phyloP scores from a whole-genome alignment of 2,797 vertebrate genomes.

The Peromyscus eremicus region DNA sequence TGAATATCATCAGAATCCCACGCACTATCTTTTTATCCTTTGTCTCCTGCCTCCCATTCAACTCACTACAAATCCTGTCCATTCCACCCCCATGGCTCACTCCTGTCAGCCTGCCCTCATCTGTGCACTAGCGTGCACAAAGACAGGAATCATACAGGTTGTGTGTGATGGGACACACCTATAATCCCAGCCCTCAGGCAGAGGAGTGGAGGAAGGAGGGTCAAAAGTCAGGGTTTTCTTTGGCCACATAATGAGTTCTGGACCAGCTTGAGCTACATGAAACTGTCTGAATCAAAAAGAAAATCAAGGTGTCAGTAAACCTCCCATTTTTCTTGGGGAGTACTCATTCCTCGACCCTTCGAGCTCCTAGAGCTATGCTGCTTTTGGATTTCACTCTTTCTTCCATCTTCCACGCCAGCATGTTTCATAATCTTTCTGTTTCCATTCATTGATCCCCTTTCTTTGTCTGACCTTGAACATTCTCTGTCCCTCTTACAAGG shows the following conservation, averaged over 20 bases:
- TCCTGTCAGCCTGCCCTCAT: neutral
- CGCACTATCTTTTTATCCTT: neutral
- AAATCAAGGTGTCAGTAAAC: neutral
- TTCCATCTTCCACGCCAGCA: neutral
- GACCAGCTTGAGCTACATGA: neutral
- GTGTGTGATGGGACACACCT: neutral
- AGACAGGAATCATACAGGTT: neutral
- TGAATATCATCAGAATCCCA: neutral
- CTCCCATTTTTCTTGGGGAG: neutral
- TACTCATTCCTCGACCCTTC: neutral
- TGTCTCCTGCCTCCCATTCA: neutral
- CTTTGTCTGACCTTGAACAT: neutral
- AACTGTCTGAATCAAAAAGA: neutral
- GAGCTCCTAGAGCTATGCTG: neutral
- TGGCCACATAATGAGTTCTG: neutral
- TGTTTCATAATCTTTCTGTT: neutral
- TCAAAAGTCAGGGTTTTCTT: neutral
- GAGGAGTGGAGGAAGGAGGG: too few species aligned
- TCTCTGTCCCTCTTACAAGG: neutral
- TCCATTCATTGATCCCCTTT: neutral
- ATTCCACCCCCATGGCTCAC: neutral
- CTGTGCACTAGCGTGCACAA: neutral
- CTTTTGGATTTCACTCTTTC: neutral
- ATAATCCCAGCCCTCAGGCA: neutral
- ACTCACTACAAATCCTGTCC: neutral